phyloP scores from a whole-genome alignment of 2,888 invertebrate genomes.

The Lobophora halterata region DNA sequence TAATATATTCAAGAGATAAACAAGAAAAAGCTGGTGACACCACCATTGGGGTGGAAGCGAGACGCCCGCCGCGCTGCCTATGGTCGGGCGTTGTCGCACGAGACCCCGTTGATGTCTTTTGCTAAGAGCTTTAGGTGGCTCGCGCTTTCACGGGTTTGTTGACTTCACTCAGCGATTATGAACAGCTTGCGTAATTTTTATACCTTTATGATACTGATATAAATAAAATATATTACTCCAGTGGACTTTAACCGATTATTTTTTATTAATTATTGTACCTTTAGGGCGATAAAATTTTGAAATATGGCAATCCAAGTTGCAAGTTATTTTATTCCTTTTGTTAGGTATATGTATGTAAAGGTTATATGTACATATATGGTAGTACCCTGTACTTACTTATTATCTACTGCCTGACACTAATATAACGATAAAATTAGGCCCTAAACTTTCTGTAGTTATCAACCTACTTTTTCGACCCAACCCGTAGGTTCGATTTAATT shows the following conservation, averaged over 20 bases:
- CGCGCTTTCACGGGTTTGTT: slow-evolving; percentile 63
- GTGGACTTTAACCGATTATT: slow-evolving; percentile 22
- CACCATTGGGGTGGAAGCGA: slow-evolving; percentile 18
- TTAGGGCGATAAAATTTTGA: slow-evolving; percentile 7
- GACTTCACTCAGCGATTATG: slow-evolving; percentile 41
- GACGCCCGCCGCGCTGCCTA: slow-evolving; percentile 12
- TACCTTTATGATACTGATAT: slow-evolving; percentile 26
- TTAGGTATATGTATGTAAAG: too few relatives aligned
- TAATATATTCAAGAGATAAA: slow-evolving; percentile 29
- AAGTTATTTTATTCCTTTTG: too few relatives aligned
- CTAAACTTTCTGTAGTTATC: too few relatives aligned
- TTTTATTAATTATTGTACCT: slow-evolving; percentile 16
- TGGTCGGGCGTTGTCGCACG: slow-evolving; percentile 37
- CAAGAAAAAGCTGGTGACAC: slow-evolving; percentile 37
- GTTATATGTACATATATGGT: too few relatives aligned
- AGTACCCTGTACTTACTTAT: too few relatives aligned
- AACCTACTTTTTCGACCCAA: too few relatives aligned
- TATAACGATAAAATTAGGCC: too few relatives aligned
- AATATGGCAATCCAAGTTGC: slow-evolving; percentile 1
- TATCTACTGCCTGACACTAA: too few relatives aligned
- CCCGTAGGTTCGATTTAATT: too few relatives aligned
- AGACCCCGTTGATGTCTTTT: slow-evolving; percentile 73
- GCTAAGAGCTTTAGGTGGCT: slow-evolving; percentile 56
- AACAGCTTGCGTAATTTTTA: slow-evolving; percentile 32
- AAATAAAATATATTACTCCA: slow-evolving; percentile 23